A percentile compares a stretch with the other conserved stretches of the same genome.
phyloP scores from a whole-genome alignment of 2,113 vertebrate species.

The Chascanopsetta lugubris region DNA sequence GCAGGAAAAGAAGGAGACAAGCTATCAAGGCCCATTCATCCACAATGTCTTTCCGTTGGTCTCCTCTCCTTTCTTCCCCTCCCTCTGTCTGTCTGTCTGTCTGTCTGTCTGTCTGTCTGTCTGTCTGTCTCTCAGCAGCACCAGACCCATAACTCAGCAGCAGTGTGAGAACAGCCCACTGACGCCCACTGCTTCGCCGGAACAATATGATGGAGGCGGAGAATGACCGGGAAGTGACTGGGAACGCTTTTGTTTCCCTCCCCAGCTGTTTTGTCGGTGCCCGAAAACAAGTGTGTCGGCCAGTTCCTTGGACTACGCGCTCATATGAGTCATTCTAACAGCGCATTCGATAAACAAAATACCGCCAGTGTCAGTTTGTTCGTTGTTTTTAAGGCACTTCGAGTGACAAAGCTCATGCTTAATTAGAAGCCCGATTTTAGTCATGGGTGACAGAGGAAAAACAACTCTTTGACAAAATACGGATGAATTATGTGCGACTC shows the following conservation, averaged over 20 bases:
- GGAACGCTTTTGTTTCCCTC: constrained; percentile 2
- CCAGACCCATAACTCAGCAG: constrained; percentile 65
- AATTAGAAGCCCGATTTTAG: background rate
- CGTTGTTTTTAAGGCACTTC: background rate
- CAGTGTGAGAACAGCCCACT: constrained; percentile 39
- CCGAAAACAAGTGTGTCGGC: background rate
- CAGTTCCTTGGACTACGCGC: background rate
- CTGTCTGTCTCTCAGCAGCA: constrained; percentile 15
- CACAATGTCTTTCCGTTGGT: constrained; percentile 53
- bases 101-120: constrained; percentile 27
- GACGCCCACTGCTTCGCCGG: constrained; percentile 14
- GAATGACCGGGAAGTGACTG: background rate
- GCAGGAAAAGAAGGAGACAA: constrained; percentile 72
- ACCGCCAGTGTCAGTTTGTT: too few species aligned
- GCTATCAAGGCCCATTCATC: constrained; percentile 67
- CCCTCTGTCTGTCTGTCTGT: constrained; percentile 18
- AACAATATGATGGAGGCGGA: constrained; percentile 19
- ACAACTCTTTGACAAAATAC: too few species aligned
- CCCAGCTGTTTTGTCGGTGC: background rate
- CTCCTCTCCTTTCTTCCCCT: constrained; percentile 39
- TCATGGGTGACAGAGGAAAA: too few species aligned
- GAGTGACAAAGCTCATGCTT: background rate
- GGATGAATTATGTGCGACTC: too few species aligned
- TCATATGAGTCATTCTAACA: constrained; percentile 8
- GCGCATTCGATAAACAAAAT: too few species aligned